phyloP scores from a whole-genome alignment of 1,140 invertebrate genomes.

The Yoshiicerus persimilis region DNA sequence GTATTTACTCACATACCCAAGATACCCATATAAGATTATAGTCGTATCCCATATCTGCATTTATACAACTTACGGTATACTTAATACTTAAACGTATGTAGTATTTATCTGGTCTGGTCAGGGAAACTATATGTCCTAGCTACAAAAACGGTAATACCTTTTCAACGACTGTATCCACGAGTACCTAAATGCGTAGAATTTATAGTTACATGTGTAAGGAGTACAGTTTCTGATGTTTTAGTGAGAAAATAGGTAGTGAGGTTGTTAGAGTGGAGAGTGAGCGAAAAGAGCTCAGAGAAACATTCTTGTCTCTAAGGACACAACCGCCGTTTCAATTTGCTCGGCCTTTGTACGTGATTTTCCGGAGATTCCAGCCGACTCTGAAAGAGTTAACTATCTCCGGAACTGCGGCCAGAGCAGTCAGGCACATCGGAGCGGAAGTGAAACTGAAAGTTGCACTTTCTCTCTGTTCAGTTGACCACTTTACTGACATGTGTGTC shows the following conservation, averaged over 20 bases:
- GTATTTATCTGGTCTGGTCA: too few relatives aligned
- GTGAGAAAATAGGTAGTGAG: background rate
- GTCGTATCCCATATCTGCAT: too few relatives aligned
- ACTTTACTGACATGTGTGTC: background rate
- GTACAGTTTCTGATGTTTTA: background rate
- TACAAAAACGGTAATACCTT: background rate
- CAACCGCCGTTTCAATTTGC: constrained; percentile 39
- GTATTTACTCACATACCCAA: too few relatives aligned
- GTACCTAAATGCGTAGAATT: background rate
- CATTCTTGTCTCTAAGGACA: background rate
- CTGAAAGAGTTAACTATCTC: constrained; percentile 38
- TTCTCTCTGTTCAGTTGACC: constrained; percentile 4
- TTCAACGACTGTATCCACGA: background rate
- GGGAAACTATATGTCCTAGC: too few relatives aligned
- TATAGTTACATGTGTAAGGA: background rate
- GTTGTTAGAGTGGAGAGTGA: background rate
- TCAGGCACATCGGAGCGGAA: constrained; percentile 14
- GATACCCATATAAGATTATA: too few relatives aligned
- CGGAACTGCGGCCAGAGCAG: constrained; percentile 38
- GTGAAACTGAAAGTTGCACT: constrained; percentile 28
- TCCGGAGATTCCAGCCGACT: constrained; percentile 24
- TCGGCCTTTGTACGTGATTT: constrained; percentile 41
- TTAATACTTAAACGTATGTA: too few relatives aligned
- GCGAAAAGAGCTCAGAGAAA: constrained; percentile 4
- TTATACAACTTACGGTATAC: background rate